Evolutionary conservation across 2,888 invertebrate species (phyloP), one percentile per base, ranked within the genome.

Genomic region (Megalurothrips usitatus): DNA sequence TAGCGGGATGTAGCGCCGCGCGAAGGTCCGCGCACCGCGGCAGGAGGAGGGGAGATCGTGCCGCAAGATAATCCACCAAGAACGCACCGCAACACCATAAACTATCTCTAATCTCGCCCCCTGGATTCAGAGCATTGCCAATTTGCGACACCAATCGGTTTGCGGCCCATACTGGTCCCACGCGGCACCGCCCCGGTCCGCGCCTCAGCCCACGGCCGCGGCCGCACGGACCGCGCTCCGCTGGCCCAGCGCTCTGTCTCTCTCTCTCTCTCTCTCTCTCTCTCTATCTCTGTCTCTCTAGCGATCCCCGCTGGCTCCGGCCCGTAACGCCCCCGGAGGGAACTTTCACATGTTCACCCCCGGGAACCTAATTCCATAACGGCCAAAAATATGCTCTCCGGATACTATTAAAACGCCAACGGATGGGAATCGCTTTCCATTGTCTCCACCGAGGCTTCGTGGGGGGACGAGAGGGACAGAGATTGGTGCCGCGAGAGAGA

Each of bases 91-190:
- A 23, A 23, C 23, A n/a, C 68, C 68, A 68, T 68, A 68, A 68
- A 68, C 68, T 68, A 68, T 68, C 68, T 68, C 68, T 68, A 68
- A 68, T 68, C 68, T 68, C 68, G 23, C 23, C 68, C n/a, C 68
- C 68, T 19, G 68, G 68, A 68, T 68, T 68, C 68, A 68, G 68
- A 26, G 68, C 68, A 68, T 68, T 68, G 68, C 68, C 68, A 68
- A 68, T 68, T 68, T 68, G 68, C 68, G 68, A 68, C 68, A 68
- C 68, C 68, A 68, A 68, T 68, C 68, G 68, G 68, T 68, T 68
- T 68, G 68, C 68, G 68, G 68, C 68, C 23, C 68, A 68, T 68
- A 68, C 68, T 68, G 68, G 68, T 68, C 68, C 68, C 68, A 26
- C 11, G 68, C 68, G 63, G 68, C 68, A 11, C 23, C 23, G 68